A percentile compares a stretch with the other conserved stretches of the same genome.
Evolutionary conservation across 2,113 vertebrate species (phyloP).

Genomic region (Erinaceus europaeus): DNA sequence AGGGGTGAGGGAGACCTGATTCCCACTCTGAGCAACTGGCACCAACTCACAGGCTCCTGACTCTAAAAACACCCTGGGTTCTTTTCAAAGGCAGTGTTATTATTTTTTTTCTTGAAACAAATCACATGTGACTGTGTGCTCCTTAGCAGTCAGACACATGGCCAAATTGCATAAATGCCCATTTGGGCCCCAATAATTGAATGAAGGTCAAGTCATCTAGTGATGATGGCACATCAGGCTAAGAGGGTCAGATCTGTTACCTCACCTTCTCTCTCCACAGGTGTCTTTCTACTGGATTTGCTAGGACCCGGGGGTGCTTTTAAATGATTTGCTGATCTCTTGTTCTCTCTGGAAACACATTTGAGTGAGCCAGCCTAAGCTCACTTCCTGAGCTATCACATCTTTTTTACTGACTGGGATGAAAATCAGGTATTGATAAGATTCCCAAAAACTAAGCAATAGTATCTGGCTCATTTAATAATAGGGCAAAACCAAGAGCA

Average conservation of each 20-base stretch:
- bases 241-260: conserved; percentile 49
- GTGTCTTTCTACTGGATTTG: conserved; percentile 90
- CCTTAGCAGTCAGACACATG: no score
- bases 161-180: conserved; percentile 52
- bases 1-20: conserved; percentile 41
- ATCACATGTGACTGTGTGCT: conserved; percentile 57
- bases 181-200: conserved; percentile 9
- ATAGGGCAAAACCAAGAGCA: not conserved
- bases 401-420: conserved; percentile 88
- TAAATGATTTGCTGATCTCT: conserved; percentile 88
- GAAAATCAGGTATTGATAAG: conserved; percentile 85
- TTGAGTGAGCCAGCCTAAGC: conserved; percentile 81
- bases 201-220: conserved; percentile 35
- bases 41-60: conserved; percentile 11
- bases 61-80: conserved; percentile 53
- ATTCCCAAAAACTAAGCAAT: not conserved
- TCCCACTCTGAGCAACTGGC: conserved; percentile 27
- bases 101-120: conserved; percentile 67
- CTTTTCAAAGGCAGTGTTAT: conserved; percentile 58
- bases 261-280: conserved; percentile 78
- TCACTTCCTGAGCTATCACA: conserved; percentile 84
- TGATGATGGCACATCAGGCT: conserved; percentile 41
- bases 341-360: conserved; percentile 83
- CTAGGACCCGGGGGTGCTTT: conserved; percentile 84
- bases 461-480: not conserved